phyloP scores from a whole-genome alignment of 1,140 invertebrate genomes.

The Stegodyphus dumicola region DNA sequence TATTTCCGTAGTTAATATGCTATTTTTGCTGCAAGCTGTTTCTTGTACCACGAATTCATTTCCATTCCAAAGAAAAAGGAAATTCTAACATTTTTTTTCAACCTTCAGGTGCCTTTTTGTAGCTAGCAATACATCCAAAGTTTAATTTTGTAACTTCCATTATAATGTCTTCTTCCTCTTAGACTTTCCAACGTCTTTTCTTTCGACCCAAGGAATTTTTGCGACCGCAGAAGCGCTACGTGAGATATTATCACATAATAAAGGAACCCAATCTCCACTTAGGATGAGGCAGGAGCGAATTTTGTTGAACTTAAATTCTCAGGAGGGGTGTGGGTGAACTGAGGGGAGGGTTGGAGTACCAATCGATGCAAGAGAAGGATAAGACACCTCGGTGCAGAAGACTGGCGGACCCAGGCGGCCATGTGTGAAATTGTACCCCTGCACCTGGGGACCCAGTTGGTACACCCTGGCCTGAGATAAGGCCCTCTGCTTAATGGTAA shows the following conservation, averaged over 20 bases:
- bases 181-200: too few species aligned
- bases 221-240: background rate
- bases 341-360: background rate
- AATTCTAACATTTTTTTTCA: too few species aligned
- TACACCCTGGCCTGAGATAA: conserved; percentile 1
- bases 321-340: background rate
- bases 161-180: too few species aligned
- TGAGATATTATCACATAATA: conserved; percentile 28
- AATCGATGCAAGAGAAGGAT: too few species aligned
- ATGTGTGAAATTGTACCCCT: conserved; percentile 59
- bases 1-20: too few species aligned
- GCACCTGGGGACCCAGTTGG: conserved; percentile 38
- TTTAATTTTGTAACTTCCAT: too few species aligned
- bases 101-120: too few species aligned
- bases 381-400: background rate
- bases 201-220: too few species aligned
- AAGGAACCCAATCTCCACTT: conserved; percentile 37
- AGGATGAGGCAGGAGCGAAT: conserved; percentile 31
- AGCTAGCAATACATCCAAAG: too few species aligned
- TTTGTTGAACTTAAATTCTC: conserved; percentile 46
- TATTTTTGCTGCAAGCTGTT: too few species aligned
- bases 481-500: conserved; percentile 49
- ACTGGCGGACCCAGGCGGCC: conserved; percentile 42
- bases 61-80: too few species aligned
- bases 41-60: too few species aligned